Evolutionary conservation across 2,888 invertebrate species (phyloP), one percentile per base, ranked within the genome.

Genomic region (Phyllotreta cruciferae): DNA sequence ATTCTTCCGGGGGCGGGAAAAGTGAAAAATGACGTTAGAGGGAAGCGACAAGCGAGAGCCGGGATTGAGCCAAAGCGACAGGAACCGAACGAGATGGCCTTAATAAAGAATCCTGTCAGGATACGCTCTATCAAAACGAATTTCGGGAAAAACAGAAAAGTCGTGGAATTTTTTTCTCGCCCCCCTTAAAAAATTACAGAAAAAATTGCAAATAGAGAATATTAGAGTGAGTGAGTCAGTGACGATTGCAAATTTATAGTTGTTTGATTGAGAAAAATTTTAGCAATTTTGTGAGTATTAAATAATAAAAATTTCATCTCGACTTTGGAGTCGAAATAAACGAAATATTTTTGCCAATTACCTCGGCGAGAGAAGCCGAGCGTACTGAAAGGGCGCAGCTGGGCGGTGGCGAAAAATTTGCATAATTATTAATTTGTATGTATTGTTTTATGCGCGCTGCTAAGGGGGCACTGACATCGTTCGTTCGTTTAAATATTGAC

Each of bases 101-200:
- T 74, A 75, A 75, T 75, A 75, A 75, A 75, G 74, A 74, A 75
- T 70, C 69, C 74, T 75, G 75, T 73, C 75, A 72, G 68, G 71
- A 70, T 73, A 70, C 73, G 72, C 73, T 74, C 71, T 67, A 73
- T 75, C 75, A 74, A 71, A 65, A 24, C 24, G 24, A 4, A 24
- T 4, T 24, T 24, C 2, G 24, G 24, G 24, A 24, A 24, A 24
- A 24, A 1, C 2, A 1, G 24, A 24, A 24, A n/a, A n/a, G n/a
- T 4, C 24, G 24, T 3, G 24, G 24, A 24, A 24, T 3, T 24
- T 24, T 24, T 24, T 24, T 24, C 4, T 24, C 24, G 24, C 4
- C 24, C 24, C 2, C 24, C 24, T 24, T 24, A n/a, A n/a, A n/a
- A n/a, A n/a, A n/a, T n/a, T n/a, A n/a, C n/a, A n/a, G n/a, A n/a